Evolutionary conservation across 2,113 vertebrate species (phyloP).

Genomic region (Malurus melanocephalus): DNA sequence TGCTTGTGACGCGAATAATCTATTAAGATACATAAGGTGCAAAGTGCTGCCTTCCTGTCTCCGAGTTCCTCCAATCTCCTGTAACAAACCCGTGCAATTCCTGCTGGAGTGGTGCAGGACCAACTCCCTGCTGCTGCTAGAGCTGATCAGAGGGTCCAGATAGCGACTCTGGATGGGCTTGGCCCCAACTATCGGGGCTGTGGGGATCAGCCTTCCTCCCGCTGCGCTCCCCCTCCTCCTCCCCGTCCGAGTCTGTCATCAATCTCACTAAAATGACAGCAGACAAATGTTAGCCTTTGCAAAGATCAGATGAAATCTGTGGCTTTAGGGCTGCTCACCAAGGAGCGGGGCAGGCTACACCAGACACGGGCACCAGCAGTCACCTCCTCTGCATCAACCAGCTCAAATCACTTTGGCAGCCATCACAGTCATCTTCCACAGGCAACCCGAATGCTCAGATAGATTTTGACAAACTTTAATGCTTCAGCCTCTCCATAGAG

Average conservation of each 20-base stretch:
- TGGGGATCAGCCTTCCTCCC: constrained; percentile 55
- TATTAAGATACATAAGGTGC: constrained; percentile 73
- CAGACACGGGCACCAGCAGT: constrained; percentile 65
- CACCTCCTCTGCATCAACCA: constrained; percentile 62
- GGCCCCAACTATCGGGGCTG: constrained; percentile 48
- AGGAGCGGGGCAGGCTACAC: constrained; percentile 73
- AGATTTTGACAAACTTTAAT: constrained; percentile 77
- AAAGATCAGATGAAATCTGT: constrained; percentile 98
- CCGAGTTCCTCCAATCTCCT: constrained; percentile 30
- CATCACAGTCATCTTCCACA: constrained; percentile 57
- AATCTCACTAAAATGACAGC: constrained; percentile 98
- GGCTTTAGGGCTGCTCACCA: constrained; percentile 90
- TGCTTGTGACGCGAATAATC: constrained; percentile 63
- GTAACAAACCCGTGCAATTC: constrained; percentile 48
- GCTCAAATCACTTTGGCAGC: constrained; percentile 69
- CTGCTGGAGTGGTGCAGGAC: constrained; percentile 20
- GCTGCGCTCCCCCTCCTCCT: constrained; percentile 55
- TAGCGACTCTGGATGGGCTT: constrained; percentile 48
- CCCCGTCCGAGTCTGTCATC: constrained; percentile 87
- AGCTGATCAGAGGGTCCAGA: constrained; percentile 11
- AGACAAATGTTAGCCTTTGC: constrained; percentile 99
- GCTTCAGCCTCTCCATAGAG: not conserved
- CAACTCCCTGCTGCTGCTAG: not conserved
- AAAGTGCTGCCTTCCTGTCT: constrained; percentile 57
- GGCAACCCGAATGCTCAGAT: constrained; percentile 66